Conservation (phyloP, 2,113 vertebrate genomes). For the Pogonocichla stellata region DNA sequence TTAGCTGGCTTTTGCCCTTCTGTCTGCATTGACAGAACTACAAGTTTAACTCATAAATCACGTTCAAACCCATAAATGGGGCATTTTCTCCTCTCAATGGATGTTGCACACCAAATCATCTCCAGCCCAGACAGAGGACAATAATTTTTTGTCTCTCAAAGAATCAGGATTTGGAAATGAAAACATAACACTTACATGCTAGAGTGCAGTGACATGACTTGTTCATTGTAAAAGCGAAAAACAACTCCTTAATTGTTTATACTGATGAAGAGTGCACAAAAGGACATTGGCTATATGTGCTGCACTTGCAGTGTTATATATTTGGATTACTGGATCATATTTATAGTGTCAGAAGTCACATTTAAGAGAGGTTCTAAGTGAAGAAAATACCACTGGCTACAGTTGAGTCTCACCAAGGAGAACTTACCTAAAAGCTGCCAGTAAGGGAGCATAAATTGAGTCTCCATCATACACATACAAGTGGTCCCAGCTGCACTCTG, state of each 20-base stretch:
- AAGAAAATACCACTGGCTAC: background rate
- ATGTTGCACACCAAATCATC: background rate
- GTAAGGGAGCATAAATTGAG: slow-evolving; percentile 92
- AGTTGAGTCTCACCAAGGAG: background rate
- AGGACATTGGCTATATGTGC: background rate
- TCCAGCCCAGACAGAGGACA: background rate
- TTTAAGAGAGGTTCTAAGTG: background rate
- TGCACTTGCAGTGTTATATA: background rate
- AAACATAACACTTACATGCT: background rate
- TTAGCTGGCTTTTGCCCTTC: background rate
- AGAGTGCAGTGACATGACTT: background rate
- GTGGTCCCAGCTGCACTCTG: slow-evolving; percentile 99
- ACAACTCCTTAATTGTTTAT: background rate
- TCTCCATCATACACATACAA: slow-evolving; percentile 97
- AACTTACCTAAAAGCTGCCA: slow-evolving; percentile 94
- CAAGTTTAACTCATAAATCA: background rate
- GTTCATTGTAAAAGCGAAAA: background rate
- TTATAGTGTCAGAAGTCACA: background rate
- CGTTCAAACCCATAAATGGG: background rate
- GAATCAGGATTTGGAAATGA: slow-evolving; percentile 6
- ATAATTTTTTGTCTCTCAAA: background rate
- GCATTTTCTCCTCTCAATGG: background rate
- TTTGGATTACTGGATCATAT: background rate
- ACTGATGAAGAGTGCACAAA: background rate
- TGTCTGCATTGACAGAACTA: background rate